phyloP scores from a whole-genome alignment of 2,113 vertebrate genomes.

The Mobula birostris region DNA sequence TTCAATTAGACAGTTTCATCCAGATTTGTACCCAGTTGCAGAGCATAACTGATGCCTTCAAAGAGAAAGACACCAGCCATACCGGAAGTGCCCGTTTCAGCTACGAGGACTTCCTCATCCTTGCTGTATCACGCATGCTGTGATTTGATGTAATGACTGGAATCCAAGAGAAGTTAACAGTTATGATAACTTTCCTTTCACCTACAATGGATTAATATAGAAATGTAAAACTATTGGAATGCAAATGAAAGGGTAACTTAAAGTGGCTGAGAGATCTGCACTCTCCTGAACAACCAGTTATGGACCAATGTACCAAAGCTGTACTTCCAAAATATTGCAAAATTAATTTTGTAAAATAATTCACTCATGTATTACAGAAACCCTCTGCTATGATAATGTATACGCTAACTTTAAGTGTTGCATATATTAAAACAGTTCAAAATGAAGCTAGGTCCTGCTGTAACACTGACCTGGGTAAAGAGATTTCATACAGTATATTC shows the following conservation, averaged over 20 bases:
- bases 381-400: neutral
- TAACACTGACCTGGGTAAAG: neutral
- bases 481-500: neutral
- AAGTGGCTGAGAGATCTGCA: neutral
- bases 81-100: slow-evolving; percentile 67
- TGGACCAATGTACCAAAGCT: neutral
- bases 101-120: slow-evolving; percentile 87
- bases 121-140: slow-evolving; percentile 70
- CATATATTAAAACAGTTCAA: neutral
- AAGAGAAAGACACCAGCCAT: slow-evolving; percentile 74
- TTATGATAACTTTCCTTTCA: neutral
- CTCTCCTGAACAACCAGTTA: neutral
- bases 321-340: neutral
- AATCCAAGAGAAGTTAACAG: neutral
- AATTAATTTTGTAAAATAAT: neutral
- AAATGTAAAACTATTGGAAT: neutral
- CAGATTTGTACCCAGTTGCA: slow-evolving; percentile 90
- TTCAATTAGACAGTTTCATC: slow-evolving; percentile 91
- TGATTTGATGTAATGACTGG: slow-evolving; percentile 53
- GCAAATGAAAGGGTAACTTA: neutral
- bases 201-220: slow-evolving; percentile 1
- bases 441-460: neutral
- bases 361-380: neutral
- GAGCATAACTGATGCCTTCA: slow-evolving; percentile 77
- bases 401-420: neutral